Percentiles rank a stretch among this genome's conserved stretches.
Conservation (phyloP, 1,140 invertebrate genomes). For the Dendroctonus ponderosae region DNA sequence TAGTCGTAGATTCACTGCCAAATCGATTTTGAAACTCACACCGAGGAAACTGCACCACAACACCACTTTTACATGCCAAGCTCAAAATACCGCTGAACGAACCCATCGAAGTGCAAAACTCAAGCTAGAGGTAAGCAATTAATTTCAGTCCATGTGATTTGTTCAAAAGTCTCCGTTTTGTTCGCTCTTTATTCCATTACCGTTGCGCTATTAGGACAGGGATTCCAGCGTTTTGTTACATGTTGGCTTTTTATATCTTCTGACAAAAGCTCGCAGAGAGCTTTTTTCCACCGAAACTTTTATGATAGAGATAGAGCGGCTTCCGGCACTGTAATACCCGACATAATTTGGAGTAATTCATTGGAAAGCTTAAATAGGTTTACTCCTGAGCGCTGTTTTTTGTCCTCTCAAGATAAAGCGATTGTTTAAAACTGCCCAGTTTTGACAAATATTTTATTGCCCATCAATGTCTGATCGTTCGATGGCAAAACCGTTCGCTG, state of each 20-base stretch:
- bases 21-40: conserved; percentile 78
- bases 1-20: conserved; percentile 76
- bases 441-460: too few relatives aligned
- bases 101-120: conserved; percentile 77
- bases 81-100: conserved; percentile 81
- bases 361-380: neutral
- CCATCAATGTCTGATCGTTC: too few relatives aligned
- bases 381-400: conserved; percentile 1
- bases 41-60: conserved; percentile 86
- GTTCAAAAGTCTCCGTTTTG: conserved; percentile 13
- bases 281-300: conserved; percentile 19
- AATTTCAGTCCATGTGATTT: neutral
- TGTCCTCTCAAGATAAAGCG: too few relatives aligned
- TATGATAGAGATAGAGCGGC: conserved; percentile 8
- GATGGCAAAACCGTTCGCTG: too few relatives aligned
- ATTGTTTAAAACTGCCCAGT: too few relatives aligned
- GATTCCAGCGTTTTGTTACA: conserved; percentile 18
- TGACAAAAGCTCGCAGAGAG: conserved; percentile 11
- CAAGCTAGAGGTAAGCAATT: conserved; percentile 66
- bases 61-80: conserved; percentile 87
- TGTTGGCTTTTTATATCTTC: conserved; percentile 13
- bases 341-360: conserved; percentile 9
- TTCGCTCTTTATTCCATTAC: conserved; percentile 8
- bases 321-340: conserved; percentile 4
- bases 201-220: conserved; percentile 10